Evolutionary conservation across 1,140 invertebrate genomes (phyloP), one percentile per base, ranked within the genome.

Genomic region (Popillia japonica): DNA sequence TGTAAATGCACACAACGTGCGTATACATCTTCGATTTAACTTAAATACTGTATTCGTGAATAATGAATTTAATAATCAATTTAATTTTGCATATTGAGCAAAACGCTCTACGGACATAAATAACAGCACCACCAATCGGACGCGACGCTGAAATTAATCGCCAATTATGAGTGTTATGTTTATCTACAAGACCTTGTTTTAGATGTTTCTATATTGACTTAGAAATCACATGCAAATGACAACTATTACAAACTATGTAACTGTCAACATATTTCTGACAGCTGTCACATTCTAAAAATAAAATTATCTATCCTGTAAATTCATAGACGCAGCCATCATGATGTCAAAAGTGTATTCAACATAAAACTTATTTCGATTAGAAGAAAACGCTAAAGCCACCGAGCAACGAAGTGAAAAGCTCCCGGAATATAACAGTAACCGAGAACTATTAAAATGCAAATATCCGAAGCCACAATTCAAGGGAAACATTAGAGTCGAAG

Each of bases 361-460:
- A 22, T 27, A 64, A 23, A 64, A 0, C 23, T 22, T 64, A 64
- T 64, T 64, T 64, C 61, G 61, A 64, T 64, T 64, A 64, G 17
- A 64, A 64, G 61, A 64, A 64, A 17, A n/a, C 23, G n/a, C n/a
- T n/a, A n/a, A n/a, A n/a, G n/a, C n/a, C n/a, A 20, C 23, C 61
- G 61, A 64, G n/a, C n/a, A n/a, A n/a, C 61, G 23, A 64, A 64
- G 61, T 64, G 61, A 64, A 64, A 64, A 64, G 17, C 61, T 64
- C 23, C 11, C n/a, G 23, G 61, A 64, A 27, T n/a, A n/a, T n/a
- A n/a, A n/a, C 61, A 64, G 61, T 64, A 64, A n/a, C n/a, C n/a
- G n/a, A n/a, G n/a, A n/a, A 64, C 61, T 64, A 64, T 64, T 64
- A 64, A 64, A 64, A 64, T 64, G 61, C 61, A 64, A 64, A 64